Base-by-base conservation (phyloP, 1,140 invertebrate genomes). In the Aphis gossypii region DNA sequence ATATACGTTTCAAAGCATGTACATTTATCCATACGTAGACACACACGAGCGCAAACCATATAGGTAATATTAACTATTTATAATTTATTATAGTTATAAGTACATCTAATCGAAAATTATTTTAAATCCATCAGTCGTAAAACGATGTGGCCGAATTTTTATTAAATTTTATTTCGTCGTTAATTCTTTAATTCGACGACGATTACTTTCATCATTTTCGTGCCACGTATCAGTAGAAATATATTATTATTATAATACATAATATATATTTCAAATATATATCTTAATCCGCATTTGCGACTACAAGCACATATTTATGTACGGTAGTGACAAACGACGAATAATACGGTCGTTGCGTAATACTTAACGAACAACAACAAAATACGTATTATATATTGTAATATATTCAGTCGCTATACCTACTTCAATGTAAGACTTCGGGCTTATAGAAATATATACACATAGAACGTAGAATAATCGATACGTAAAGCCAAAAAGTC, bases 231-330 rank as follows among this genome's bases (percentile, higher is more conserved):
- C 21, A 11, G 11, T 9, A 41, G n/a, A n/a, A 76, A 76, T 76
- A n/a, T 76, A 35, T 18, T n/a, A 76, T n/a, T 68, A 68, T 44
- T 38, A 83, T 38, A 20, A 35, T 76, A 35, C 14, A 82, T 35
- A 83, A 23, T 83, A 83, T 9, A 83, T 8, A 83, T 83, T 83
- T 44, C 8, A 84, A 84, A 84, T 60, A 60, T 35, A 60, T 84
- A 84, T 84, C 83, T 84, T 84, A 84, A 84, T 84, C 83, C 83
- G 38, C 38, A 84, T 84, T 84, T 84, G 41, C 21, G 83, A 23
- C 21, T 44, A 21, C 35, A 41, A 21, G 23, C 38, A 23, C 35
- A 18, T 20, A n/a, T 35, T 35, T 14, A 18, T 51, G 18, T 51
- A 11, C 60, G 1, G 30, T 14, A 14, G 60, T 14, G 60, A 76